These are phyloP conservation scores for Petrophora chlorosata DNA, from an alignment of 2,888 invertebrate species.

Conservation along the genomic window DNA sequence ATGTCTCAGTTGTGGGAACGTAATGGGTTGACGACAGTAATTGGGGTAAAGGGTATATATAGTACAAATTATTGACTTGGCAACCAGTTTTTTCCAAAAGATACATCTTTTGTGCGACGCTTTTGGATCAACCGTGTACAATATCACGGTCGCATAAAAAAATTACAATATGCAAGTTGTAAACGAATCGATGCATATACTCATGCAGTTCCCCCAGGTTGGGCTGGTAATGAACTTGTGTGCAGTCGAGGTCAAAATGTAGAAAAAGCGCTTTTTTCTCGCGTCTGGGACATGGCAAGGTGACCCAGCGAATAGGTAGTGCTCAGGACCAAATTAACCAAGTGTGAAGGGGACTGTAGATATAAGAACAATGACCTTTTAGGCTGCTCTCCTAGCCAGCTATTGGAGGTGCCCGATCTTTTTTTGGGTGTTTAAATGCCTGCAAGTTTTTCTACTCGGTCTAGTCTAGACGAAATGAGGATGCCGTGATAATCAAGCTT, in stretches of 20 bases:
- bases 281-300: conserved; percentile 43
- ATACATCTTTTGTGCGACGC: too few relatives aligned
- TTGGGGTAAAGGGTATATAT: too few relatives aligned
- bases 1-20: too few relatives aligned
- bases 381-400: conserved; percentile 27
- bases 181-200: conserved; percentile 20
- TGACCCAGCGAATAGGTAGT: conserved; percentile 40
- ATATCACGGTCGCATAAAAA: neutral
- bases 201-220: conserved; percentile 15
- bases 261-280: conserved; percentile 19
- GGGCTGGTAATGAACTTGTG: conserved; percentile 27
- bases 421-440: conserved; percentile 21
- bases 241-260: conserved; percentile 20
- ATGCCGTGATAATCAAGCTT: conserved; percentile 3
- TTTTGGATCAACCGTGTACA: neutral
- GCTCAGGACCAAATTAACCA: conserved; percentile 39
- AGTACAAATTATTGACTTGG: too few relatives aligned
- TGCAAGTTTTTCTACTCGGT: conserved; percentile 19
- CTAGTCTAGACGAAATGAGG: conserved; percentile 15
- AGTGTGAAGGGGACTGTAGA: conserved; percentile 51
- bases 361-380: conserved; percentile 43
- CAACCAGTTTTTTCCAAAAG: too few relatives aligned
- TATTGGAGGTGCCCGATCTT: conserved; percentile 24
- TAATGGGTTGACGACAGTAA: too few relatives aligned
- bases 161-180: conserved; percentile 18